A percentile compares a stretch with the other conserved stretches of the same genome.
Conservation (phyloP, 1,140 invertebrate genomes). For the Periplaneta americana region DNA sequence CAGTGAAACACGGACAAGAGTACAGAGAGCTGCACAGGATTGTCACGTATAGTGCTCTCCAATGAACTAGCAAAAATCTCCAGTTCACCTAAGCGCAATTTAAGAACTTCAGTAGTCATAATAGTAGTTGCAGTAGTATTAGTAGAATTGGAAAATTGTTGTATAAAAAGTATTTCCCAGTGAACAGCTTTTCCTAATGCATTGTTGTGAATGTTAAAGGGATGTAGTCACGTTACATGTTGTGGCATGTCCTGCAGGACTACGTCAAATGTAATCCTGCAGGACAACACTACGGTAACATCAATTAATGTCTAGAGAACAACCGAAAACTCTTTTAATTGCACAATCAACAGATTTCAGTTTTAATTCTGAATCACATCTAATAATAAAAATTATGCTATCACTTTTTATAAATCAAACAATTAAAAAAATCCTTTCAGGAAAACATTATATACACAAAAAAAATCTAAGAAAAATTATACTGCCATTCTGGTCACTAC, state of each 20-base stretch:
- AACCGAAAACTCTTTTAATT: background rate
- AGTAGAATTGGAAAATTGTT: background rate
- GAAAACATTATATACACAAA: background rate
- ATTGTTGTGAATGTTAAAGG: background rate
- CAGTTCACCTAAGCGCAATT: background rate
- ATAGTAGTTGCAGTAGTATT: too few relatives aligned
- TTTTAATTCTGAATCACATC: slow-evolving; percentile 1
- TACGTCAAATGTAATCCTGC: too few relatives aligned
- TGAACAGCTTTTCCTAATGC: background rate
- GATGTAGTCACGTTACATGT: background rate
- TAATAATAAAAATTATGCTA: background rate
- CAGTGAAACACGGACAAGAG: background rate
- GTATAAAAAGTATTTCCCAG: background rate
- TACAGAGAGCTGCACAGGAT: slow-evolving; percentile 1
- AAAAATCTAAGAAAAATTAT: background rate
- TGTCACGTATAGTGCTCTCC: background rate
- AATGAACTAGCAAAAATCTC: background rate
- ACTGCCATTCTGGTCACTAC: background rate
- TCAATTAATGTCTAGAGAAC: background rate
- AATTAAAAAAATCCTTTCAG: background rate
- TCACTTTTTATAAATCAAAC: background rate
- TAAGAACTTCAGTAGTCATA: background rate
- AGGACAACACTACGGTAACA: background rate
- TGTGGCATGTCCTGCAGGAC: background rate
- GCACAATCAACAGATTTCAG: background rate